phyloP scores from a whole-genome alignment of 2,797 vertebrate species.

The Erethizon dorsatum region DNA sequence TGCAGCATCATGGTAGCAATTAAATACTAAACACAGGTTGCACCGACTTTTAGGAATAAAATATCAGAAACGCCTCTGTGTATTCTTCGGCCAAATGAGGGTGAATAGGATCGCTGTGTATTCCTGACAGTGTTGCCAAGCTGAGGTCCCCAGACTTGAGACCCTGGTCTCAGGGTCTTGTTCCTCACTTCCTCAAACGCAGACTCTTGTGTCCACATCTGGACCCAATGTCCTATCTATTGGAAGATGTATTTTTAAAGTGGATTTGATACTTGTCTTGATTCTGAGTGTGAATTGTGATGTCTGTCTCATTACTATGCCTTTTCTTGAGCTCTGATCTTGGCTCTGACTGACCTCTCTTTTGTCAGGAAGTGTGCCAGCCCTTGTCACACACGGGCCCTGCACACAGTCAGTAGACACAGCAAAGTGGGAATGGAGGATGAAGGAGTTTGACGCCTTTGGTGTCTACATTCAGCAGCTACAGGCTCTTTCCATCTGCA shows the following conservation, averaged over 20 bases:
- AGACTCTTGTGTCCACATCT: not conserved
- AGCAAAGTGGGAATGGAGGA: not conserved
- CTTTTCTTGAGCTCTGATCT: not conserved
- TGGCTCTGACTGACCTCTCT: not conserved
- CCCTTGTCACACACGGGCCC: not conserved
- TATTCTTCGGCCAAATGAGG: not conserved
- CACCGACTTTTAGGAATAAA: not conserved
- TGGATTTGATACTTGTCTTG: not conserved
- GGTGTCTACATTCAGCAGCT: not conserved
- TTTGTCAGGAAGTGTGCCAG: not conserved
- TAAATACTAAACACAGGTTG: not conserved
- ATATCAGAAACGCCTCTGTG: rapidly evolving
- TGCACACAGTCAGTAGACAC: no score
- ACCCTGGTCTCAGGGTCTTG: not conserved
- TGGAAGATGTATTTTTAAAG: not conserved
- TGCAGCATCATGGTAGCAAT: not conserved
- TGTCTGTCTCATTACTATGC: not conserved
- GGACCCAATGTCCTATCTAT: not conserved
- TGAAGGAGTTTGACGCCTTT: no score
- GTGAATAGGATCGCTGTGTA: rapidly evolving
- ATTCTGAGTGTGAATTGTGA: not conserved
- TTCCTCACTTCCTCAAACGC: not conserved
- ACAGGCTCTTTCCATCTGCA: not conserved
- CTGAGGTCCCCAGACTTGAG: not conserved
- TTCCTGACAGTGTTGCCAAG: not conserved